Percentiles rank a stretch among this genome's conserved stretches.
These are phyloP conservation scores for Mesochorus sp. DNA, from an alignment of 2,888 invertebrate species.

Conservation along the genomic window DNA sequence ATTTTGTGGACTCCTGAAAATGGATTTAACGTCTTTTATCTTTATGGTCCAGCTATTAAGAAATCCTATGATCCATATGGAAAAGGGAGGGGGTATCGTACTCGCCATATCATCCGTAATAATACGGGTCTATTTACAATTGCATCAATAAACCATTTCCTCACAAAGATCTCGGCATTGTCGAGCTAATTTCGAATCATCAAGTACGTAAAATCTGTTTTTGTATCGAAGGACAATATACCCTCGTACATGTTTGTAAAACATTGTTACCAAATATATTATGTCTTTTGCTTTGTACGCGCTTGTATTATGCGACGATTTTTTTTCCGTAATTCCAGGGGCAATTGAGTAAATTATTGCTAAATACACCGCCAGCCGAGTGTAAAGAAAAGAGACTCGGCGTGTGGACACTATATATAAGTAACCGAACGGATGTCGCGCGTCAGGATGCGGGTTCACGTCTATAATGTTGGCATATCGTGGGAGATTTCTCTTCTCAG, in stretches of 20 bases:
- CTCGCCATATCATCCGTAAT: too few species aligned
- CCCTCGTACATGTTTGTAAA: slow-evolving; percentile 71
- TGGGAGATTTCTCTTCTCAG: slow-evolving; percentile 67
- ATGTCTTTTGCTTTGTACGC: slow-evolving; percentile 12
- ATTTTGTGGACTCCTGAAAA: too few species aligned
- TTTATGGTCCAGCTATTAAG: too few species aligned
- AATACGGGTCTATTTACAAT: slow-evolving; percentile 58
- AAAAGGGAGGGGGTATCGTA: too few species aligned
- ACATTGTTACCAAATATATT: background rate
- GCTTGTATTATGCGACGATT: slow-evolving; percentile 31
- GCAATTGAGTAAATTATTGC: slow-evolving; percentile 74
- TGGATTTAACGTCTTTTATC: too few species aligned
- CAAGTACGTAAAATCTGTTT: background rate
- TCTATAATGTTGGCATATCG: slow-evolving; percentile 62
- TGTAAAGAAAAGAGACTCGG: background rate
- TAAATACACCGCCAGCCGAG: slow-evolving; percentile 65
- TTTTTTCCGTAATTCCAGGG: slow-evolving; percentile 43
- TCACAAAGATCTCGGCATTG: slow-evolving; percentile 2
- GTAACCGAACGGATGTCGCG: slow-evolving; percentile 70
- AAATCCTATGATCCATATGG: too few species aligned
- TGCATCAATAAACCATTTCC: slow-evolving; percentile 12
- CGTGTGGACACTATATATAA: background rate
- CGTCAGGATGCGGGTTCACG: slow-evolving; percentile 73
- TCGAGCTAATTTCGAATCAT: slow-evolving; percentile 18
- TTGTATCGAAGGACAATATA: slow-evolving; percentile 74